These are phyloP conservation scores for Drosophila guanche DNA, from an alignment of 1,140 invertebrate species.

Conservation along the genomic window DNA sequence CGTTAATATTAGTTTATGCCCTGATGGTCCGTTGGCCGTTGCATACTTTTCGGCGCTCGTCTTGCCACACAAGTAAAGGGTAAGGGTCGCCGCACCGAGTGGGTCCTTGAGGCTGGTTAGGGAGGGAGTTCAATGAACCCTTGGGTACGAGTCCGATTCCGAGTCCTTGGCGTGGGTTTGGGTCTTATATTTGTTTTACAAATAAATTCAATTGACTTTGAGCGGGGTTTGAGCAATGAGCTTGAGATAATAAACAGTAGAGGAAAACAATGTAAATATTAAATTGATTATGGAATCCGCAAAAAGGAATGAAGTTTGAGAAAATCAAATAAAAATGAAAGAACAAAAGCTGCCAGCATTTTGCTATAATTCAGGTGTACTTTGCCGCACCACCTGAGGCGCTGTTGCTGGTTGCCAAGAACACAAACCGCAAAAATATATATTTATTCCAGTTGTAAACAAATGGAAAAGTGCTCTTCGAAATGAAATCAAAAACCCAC, in stretches of 20 bases:
- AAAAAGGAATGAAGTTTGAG: no score
- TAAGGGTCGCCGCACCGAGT: constrained; percentile 5
- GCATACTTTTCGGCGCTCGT: constrained; percentile 43
- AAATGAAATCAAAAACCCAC: neutral
- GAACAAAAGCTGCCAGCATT: no score
- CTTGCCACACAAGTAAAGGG: constrained; percentile 3
- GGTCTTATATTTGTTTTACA: constrained; percentile 22
- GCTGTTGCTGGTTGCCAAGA: no score
- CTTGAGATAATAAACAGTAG: constrained; percentile 18
- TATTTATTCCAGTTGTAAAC: no score
- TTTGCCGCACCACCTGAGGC: no score
- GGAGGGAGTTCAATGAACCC: constrained; percentile 33
- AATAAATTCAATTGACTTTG: constrained; percentile 16
- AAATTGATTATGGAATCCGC: constrained; percentile 10
- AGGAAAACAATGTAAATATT: constrained; percentile 13
- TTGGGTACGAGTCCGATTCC: no score
- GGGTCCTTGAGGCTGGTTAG: neutral
- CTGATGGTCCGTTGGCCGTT: constrained; percentile 19
- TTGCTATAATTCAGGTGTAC: no score
- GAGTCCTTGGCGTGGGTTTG: neutral
- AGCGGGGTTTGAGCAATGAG: no score
- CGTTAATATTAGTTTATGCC: constrained; percentile 62
- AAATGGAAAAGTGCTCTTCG: no score
- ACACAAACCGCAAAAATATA: no score
- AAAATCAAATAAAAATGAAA: no score